Conservation (phyloP, 2,888 invertebrate species). For the Tipula helvola region DNA sequence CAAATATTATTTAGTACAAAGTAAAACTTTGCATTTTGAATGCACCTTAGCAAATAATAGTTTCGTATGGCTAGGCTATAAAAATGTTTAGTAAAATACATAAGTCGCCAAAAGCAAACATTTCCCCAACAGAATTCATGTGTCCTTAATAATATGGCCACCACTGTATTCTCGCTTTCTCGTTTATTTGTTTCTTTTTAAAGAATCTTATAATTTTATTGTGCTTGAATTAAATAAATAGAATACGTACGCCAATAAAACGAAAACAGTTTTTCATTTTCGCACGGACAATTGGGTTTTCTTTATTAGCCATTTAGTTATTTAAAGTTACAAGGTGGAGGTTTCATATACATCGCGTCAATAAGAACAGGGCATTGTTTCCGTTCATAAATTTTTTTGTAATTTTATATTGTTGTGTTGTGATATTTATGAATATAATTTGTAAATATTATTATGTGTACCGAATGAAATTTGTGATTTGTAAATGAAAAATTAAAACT, state of each 20-base stretch:
- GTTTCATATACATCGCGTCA: background rate
- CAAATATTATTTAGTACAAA: too few relatives aligned
- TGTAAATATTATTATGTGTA: too few relatives aligned
- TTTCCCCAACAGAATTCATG: too few relatives aligned
- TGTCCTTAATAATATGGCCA: too few relatives aligned
- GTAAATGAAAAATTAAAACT: too few relatives aligned
- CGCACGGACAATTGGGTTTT: background rate
- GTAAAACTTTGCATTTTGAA: too few relatives aligned
- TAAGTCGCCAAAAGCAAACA: too few relatives aligned
- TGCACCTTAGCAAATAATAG: too few relatives aligned
- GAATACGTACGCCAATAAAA: background rate
- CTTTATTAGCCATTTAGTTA: background rate
- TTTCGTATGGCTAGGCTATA: too few relatives aligned
- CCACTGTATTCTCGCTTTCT: background rate
- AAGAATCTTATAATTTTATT: background rate
- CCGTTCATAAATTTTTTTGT: background rate
- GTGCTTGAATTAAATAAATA: background rate
- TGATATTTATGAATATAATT: background rate
- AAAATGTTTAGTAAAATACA: too few relatives aligned
- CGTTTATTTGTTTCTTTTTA: background rate
- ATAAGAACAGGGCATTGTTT: background rate
- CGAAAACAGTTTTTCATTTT: background rate
- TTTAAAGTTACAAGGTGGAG: background rate
- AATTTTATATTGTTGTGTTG: too few relatives aligned
- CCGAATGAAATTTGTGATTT: too few relatives aligned